Evolutionary conservation across 30 jellyfish, hydroid and myxozoan species (phyloP).

Genomic region (Chironex yamaguchii): DNA sequence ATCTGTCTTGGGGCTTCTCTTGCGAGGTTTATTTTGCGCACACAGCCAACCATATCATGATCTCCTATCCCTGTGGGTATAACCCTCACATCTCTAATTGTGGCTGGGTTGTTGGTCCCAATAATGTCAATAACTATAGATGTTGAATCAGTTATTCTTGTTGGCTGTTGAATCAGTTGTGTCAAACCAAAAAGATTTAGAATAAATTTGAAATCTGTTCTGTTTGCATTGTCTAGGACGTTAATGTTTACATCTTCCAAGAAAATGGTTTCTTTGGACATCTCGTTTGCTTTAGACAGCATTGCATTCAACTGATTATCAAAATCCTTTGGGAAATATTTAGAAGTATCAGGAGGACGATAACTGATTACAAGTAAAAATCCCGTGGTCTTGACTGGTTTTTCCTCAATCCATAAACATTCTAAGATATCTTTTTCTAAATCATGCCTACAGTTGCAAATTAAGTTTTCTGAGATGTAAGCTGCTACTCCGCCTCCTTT

Average conservation of each 20-base stretch:
- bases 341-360: conserved; percentile 70
- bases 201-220: conserved; percentile 41
- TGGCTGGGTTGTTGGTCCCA: conserved; percentile 73
- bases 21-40: conserved; percentile 73
- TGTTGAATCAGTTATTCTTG: conserved; percentile 68
- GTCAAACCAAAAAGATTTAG: conserved; percentile 52
- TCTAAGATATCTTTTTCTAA: conserved; percentile 57
- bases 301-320: conserved; percentile 61
- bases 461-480: conserved; percentile 69
- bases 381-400: conserved; percentile 50
- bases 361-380: conserved; percentile 38
- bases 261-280: conserved; percentile 56
- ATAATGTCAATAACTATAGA: conserved; percentile 65
- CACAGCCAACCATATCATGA: conserved; percentile 79
- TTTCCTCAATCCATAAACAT: conserved; percentile 59
- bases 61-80: conserved; percentile 82
- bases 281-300: conserved; percentile 63
- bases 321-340: conserved; percentile 55
- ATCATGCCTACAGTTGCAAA: conserved; percentile 56
- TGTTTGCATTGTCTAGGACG: conserved; percentile 38
- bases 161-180: conserved; percentile 70
- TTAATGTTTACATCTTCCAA: conserved; percentile 59
- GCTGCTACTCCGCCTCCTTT: conserved; percentile 80
- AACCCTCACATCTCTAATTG: conserved; percentile 69
- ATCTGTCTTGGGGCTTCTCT: conserved; percentile 65